These are phyloP conservation scores for Agriopis leucophaearia DNA, from an alignment of 2,888 invertebrate species.

Conservation along the genomic window DNA sequence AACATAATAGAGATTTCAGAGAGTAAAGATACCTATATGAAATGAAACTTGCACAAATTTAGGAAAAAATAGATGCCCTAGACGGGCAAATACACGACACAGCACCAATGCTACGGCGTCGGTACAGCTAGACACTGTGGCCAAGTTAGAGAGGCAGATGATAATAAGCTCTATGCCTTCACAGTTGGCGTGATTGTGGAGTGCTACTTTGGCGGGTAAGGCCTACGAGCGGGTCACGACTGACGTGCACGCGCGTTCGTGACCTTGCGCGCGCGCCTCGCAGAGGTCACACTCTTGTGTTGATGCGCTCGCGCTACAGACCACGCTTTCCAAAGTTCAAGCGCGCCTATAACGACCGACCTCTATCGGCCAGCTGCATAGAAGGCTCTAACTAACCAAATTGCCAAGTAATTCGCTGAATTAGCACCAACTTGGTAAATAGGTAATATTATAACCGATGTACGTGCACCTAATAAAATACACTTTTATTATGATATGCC, in stretches of 20 bases:
- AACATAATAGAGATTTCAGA: background rate
- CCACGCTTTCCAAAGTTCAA: conserved; percentile 66
- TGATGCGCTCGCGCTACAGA: conserved; percentile 73
- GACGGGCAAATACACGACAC: conserved; percentile 54
- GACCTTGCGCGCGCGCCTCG: conserved; percentile 83
- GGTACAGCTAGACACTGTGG: conserved; percentile 67
- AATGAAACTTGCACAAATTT: conserved; percentile 47
- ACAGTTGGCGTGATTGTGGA: conserved; percentile 67
- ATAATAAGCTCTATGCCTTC: conserved; percentile 76
- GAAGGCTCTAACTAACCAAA: conserved; percentile 27
- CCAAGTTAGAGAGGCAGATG: conserved; percentile 54
- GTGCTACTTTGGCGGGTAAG: conserved; percentile 55
- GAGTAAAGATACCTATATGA: background rate
- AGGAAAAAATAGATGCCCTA: conserved; percentile 60
- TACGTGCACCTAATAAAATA: conserved; percentile 13
- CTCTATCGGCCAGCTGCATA: conserved; percentile 33
- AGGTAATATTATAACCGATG: conserved; percentile 15
- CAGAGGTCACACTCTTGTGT: conserved; percentile 81
- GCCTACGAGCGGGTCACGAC: conserved; percentile 85
- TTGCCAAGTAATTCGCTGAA: conserved; percentile 24
- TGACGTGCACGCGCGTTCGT: conserved; percentile 84
- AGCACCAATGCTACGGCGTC: conserved; percentile 62
- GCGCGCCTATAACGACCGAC: conserved; percentile 44
- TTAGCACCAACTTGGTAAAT: conserved; percentile 31
- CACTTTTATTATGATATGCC: conserved; percentile 8